Evolutionary conservation across 2,797 vertebrate species (phyloP).

Genomic region (Neosalanx taihuensis): DNA sequence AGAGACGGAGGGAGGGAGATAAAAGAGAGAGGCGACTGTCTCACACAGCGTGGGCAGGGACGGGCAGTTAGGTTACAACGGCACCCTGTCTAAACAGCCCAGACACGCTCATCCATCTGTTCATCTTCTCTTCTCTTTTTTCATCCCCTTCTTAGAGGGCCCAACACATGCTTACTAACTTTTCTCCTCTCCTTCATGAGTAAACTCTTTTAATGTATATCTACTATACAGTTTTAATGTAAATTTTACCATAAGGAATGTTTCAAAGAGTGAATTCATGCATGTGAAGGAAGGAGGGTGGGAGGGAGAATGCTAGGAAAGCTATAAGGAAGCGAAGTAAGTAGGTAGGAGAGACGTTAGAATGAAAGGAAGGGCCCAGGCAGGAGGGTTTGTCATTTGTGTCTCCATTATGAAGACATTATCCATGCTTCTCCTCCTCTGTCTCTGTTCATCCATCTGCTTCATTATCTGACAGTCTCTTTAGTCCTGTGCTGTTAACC

Average conservation of each 20-base stretch:
- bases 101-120: not conserved
- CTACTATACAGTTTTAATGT: too few species aligned
- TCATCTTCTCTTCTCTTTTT: not conserved
- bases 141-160: not conserved
- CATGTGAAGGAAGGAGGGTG: too few species aligned
- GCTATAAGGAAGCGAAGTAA: too few species aligned
- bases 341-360: too few species aligned
- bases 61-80: constrained; percentile 33
- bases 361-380: too few species aligned
- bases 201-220: too few species aligned
- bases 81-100: constrained; percentile 7
- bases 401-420: too few species aligned
- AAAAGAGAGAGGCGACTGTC: constrained; percentile 4
- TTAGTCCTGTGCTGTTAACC: constrained; percentile 1
- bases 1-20: constrained; percentile 4
- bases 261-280: too few species aligned
- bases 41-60: constrained; percentile 9
- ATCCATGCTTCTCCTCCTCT: constrained; percentile 6
- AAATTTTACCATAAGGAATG: too few species aligned
- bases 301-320: too few species aligned
- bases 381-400: too few species aligned
- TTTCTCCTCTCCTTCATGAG: not conserved
- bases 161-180: not conserved
- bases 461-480: constrained; percentile 23
- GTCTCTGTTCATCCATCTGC: not conserved